A percentile compares a stretch with the other conserved stretches of the same genome.
phyloP scores from a whole-genome alignment of 2,113 vertebrate species.

The Lepisosteus oculatus region DNA sequence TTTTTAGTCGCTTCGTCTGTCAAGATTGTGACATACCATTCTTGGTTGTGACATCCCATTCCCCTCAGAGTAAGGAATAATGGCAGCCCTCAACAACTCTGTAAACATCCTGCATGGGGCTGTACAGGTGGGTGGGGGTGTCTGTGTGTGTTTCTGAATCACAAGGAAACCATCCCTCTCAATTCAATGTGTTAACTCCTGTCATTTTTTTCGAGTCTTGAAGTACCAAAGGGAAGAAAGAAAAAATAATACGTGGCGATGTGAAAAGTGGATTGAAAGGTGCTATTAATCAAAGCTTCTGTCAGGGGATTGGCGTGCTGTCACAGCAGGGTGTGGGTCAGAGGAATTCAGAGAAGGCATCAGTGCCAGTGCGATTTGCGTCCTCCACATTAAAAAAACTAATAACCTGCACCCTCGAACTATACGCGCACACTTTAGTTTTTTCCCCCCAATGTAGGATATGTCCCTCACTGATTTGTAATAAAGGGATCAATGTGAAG shows the following conservation, averaged over 20 bases:
- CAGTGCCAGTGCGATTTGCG: background rate
- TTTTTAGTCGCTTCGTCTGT: too few relatives aligned
- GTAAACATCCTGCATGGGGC: too few relatives aligned
- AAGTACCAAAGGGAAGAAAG: conserved; percentile 16
- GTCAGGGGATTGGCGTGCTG: conserved; percentile 33
- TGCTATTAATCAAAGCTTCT: conserved; percentile 52
- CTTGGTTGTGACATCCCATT: too few relatives aligned
- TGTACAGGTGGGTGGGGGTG: background rate
- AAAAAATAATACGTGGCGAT: conserved; percentile 27
- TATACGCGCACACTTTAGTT: background rate
- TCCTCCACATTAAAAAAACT: background rate
- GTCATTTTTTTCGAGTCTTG: conserved; percentile 30
- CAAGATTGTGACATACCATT: too few relatives aligned
- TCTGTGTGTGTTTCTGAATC: background rate
- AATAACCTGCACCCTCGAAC: background rate
- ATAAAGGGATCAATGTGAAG: too few relatives aligned
- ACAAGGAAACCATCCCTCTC: background rate
- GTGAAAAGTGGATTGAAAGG: conserved; percentile 36
- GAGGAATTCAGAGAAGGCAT: conserved; percentile 17
- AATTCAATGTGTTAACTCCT: conserved; percentile 10
- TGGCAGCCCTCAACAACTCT: too few relatives aligned
- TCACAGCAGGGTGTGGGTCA: conserved; percentile 24
- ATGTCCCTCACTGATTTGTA: too few relatives aligned
- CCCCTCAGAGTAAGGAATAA: too few relatives aligned
- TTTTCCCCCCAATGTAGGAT: too few relatives aligned